phyloP scores from a whole-genome alignment of 1,140 invertebrate species.

The Polyergus mexicanus region DNA sequence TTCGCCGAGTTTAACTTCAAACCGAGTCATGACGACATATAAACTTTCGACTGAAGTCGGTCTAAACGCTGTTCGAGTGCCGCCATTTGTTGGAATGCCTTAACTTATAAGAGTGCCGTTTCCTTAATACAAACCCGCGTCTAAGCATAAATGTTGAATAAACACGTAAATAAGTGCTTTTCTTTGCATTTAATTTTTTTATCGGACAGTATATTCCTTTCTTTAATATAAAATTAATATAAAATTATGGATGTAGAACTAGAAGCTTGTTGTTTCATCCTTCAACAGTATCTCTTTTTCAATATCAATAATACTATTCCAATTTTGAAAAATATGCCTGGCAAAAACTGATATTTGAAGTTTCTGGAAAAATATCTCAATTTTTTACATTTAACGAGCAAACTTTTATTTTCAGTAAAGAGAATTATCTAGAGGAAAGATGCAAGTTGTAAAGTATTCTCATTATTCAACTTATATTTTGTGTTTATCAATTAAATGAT shows the following conservation, averaged over 20 bases:
- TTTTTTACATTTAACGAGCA: slow-evolving; percentile 34
- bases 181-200: not conserved
- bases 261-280: not conserved
- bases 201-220: not conserved
- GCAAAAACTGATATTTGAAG: slow-evolving; percentile 22
- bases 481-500: not conserved
- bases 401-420: slow-evolving; percentile 34
- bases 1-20: slow-evolving; percentile 49
- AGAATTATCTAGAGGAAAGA: not conserved
- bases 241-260: not conserved
- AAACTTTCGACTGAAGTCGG: slow-evolving; percentile 58
- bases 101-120: slow-evolving; percentile 36
- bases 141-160: not conserved
- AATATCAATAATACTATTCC: too few relatives aligned
- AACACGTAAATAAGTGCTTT: not conserved
- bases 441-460: not conserved
- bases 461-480: not conserved
- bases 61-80: slow-evolving; percentile 37
- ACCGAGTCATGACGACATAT: slow-evolving; percentile 37
- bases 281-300: not conserved
- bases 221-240: too few relatives aligned
- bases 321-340: slow-evolving; percentile 5
- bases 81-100: slow-evolving; percentile 39
- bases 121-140: not conserved
- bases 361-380: slow-evolving; percentile 27